Percentiles rank a stretch among this genome's conserved stretches.
Evolutionary conservation across 2,797 vertebrate genomes (phyloP).

Genomic region (Denticeps clupeoides): DNA sequence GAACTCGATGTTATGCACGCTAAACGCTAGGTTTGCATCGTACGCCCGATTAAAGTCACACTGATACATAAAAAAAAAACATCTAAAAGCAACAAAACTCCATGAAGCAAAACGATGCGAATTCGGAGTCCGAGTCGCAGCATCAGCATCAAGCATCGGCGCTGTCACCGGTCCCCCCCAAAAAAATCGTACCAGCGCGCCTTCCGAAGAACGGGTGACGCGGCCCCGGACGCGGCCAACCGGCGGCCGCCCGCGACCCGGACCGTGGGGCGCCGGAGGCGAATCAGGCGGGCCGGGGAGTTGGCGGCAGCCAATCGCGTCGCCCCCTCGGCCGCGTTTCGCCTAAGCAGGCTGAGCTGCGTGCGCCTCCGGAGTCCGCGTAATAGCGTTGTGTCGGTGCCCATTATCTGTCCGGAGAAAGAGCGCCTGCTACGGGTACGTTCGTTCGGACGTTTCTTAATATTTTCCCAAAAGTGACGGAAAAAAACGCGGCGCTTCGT

Average conservation of each 20-base stretch:
- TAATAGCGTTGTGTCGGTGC: slow-evolving; percentile 30
- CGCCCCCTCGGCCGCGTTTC: slow-evolving; percentile 12
- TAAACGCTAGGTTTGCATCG: no score
- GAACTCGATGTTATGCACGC: no score
- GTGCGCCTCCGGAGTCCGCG: slow-evolving; percentile 25
- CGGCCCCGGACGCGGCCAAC: slow-evolving; percentile 19
- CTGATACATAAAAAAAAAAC: no score
- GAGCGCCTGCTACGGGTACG: slow-evolving; percentile 17
- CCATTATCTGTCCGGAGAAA: slow-evolving; percentile 11
- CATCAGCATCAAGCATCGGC: no score
- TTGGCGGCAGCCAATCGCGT: slow-evolving; percentile 37
- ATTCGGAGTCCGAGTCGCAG: no score
- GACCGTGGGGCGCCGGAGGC: slow-evolving; percentile 24
- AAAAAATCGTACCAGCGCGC: slow-evolving; percentile 36
- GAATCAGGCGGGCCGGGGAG: slow-evolving; percentile 17
- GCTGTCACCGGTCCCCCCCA: no score
- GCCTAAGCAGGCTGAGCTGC: slow-evolving; percentile 19
- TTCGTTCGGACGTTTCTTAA: neutral
- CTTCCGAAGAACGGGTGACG: slow-evolving; percentile 31
- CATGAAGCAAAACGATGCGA: no score
- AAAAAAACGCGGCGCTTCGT: slow-evolving; percentile 6
- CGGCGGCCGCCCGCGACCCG: slow-evolving; percentile 10
- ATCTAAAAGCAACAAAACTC: no score
- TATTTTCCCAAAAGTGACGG: neutral
- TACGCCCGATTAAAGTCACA: no score